Conservation (phyloP, 2,888 invertebrate species). For the Margaritifera margaritifera region DNA sequence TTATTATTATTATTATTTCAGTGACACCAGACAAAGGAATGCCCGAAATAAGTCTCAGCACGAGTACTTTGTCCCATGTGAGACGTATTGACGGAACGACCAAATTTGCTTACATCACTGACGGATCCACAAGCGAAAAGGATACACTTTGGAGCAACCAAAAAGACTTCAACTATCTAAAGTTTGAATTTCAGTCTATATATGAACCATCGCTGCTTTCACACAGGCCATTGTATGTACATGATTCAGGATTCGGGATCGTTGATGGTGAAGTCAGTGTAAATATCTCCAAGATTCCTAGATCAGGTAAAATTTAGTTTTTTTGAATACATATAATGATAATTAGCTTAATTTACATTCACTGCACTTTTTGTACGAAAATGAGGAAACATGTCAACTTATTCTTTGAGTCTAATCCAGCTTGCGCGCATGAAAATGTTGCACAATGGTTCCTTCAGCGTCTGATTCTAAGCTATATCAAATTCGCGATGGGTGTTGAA, state of each 20-base stretch:
- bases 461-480: no score
- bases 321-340: background rate
- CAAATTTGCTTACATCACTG: constrained; percentile 12
- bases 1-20: no score
- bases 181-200: constrained; percentile 9
- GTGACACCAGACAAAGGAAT: no score
- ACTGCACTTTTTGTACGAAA: no score
- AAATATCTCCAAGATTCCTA: constrained; percentile 4
- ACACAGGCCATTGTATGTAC: constrained; percentile 2
- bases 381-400: no score
- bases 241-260: constrained; percentile 7
- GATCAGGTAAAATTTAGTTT: constrained; percentile 1
- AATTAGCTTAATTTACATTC: background rate
- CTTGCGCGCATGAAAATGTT: no score
- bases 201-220: background rate
- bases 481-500: no score
- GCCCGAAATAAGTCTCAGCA: constrained; percentile 1
- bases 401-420: no score
- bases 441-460: no score
- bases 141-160: constrained; percentile 1
- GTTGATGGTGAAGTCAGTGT: background rate
- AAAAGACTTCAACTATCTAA: constrained; percentile 8
- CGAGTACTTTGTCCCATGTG: constrained; percentile 9
- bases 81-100: constrained; percentile 11
- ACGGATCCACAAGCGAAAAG: background rate